These are phyloP conservation scores for Cyclargus thomasi DNA, from an alignment of 1,140 invertebrate species.

Conservation along the genomic window DNA sequence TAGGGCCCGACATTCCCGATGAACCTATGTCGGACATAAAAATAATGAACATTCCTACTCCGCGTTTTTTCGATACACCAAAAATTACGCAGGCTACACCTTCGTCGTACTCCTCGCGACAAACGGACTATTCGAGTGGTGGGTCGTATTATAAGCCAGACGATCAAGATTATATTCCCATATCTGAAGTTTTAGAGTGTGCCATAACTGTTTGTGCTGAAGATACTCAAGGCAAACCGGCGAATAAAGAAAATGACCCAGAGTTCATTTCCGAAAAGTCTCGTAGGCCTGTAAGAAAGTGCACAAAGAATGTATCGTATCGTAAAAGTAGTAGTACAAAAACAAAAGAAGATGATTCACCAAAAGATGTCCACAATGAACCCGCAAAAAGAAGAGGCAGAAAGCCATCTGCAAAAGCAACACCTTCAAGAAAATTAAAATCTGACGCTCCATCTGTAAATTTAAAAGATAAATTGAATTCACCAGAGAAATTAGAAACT, in stretches of 20 bases:
- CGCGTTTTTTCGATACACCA: constrained; percentile 57
- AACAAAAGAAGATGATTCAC: constrained; percentile 34
- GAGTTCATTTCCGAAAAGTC: constrained; percentile 7
- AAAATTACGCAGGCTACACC: constrained; percentile 49
- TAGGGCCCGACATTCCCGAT: constrained; percentile 53
- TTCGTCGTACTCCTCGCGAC: constrained; percentile 57
- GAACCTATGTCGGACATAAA: constrained; percentile 67
- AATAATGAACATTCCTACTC: constrained; percentile 66
- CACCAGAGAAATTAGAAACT: neutral
- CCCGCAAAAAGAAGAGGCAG: neutral
- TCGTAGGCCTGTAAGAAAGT: constrained; percentile 36
- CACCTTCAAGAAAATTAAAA: constrained; percentile 2
- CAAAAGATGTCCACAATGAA: constrained; percentile 31
- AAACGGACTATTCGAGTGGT: constrained; percentile 68
- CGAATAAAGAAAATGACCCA: constrained; percentile 5
- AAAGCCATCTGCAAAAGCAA: neutral
- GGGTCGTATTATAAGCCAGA: constrained; percentile 70
- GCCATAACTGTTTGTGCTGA: constrained; percentile 21
- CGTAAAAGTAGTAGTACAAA: constrained; percentile 29
- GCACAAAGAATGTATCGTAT: constrained; percentile 64
- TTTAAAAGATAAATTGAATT: neutral
- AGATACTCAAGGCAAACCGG: neutral
- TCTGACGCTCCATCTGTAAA: neutral
- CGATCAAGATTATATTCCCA: constrained; percentile 56
- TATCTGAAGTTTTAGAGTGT: constrained; percentile 38